These are phyloP conservation scores for Nilaparvata lugens DNA, from an alignment of 1,140 invertebrate genomes.

Conservation along the genomic window DNA sequence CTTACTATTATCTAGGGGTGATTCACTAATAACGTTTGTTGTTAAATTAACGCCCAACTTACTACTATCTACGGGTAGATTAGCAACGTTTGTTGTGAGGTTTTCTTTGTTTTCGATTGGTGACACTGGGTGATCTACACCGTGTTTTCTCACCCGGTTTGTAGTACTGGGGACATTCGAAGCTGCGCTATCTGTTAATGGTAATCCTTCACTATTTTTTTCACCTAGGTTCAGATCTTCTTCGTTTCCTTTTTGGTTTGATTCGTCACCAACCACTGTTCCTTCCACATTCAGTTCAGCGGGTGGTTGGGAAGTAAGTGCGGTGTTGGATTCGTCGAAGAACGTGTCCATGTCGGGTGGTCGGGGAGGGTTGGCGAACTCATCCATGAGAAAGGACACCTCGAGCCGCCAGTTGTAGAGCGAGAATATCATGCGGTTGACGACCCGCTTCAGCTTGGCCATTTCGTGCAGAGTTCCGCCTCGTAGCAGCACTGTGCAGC, in stretches of 20 bases:
- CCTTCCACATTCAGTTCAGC: background rate
- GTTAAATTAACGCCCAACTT: background rate
- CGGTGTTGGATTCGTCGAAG: slow-evolving; percentile 9
- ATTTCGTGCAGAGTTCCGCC: slow-evolving; percentile 70
- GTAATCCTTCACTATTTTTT: background rate
- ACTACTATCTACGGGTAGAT: background rate
- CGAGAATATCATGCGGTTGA: slow-evolving; percentile 60
- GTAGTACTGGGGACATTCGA: background rate
- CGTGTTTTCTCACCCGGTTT: background rate
- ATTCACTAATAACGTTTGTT: no score
- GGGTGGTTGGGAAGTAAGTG: background rate
- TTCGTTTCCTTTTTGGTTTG: background rate
- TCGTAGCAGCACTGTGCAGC: slow-evolving; percentile 80
- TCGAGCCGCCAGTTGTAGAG: slow-evolving; percentile 89
- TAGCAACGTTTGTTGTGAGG: no score
- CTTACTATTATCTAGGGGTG: background rate
- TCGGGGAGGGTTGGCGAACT: slow-evolving; percentile 45
- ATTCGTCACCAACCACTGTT: background rate
- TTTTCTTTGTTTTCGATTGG: background rate
- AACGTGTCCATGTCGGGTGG: slow-evolving; percentile 6
- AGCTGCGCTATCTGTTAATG: no score
- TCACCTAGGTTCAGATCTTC: background rate
- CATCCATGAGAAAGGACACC: slow-evolving; percentile 81
- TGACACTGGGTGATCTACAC: background rate
- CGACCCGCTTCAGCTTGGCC: slow-evolving; percentile 69